A percentile compares a stretch with the other conserved stretches of the same genome.
Evolutionary conservation across 2,113 vertebrate genomes (phyloP).

Genomic region (Pholis gunnellus): DNA sequence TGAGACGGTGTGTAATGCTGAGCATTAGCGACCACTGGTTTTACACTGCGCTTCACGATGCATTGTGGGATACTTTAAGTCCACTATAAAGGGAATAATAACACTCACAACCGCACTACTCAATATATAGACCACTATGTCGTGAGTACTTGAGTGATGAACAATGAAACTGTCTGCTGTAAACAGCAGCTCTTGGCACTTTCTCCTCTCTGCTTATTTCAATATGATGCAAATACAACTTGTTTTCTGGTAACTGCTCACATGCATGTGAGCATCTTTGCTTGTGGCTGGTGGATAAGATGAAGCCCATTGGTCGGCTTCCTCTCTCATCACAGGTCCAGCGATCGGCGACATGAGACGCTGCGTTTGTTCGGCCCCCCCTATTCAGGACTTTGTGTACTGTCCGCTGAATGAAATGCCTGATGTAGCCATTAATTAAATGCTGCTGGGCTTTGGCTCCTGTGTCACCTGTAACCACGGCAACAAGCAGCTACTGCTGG

Average conservation of each 20-base stretch:
- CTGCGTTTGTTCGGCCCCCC: background rate
- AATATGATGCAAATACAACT: conserved; percentile 3
- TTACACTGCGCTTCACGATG: background rate
- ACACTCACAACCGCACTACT: background rate
- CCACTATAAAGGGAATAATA: background rate
- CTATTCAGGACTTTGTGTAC: background rate
- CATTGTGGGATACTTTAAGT: background rate
- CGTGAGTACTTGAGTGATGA: background rate
- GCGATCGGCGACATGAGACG: background rate
- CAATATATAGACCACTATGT: background rate
- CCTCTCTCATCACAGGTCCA: background rate
- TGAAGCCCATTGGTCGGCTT: background rate
- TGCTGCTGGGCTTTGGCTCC: conserved; percentile 14
- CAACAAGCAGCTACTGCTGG: conserved; percentile 38
- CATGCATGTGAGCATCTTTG: background rate
- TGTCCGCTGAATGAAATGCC: conserved; percentile 1
- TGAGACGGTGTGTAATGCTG: background rate
- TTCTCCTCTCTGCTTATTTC: conserved; percentile 17
- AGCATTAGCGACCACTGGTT: background rate
- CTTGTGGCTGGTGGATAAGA: background rate
- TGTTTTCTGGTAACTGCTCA: background rate
- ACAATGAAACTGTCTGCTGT: too few relatives aligned
- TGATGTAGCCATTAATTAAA: conserved; percentile 15
- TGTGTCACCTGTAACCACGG: conserved; percentile 46
- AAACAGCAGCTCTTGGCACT: background rate